Evolutionary conservation across 2,797 vertebrate genomes (phyloP), one percentile per base, ranked within the genome.

Genomic region (Glossophaga mutica): DNA sequence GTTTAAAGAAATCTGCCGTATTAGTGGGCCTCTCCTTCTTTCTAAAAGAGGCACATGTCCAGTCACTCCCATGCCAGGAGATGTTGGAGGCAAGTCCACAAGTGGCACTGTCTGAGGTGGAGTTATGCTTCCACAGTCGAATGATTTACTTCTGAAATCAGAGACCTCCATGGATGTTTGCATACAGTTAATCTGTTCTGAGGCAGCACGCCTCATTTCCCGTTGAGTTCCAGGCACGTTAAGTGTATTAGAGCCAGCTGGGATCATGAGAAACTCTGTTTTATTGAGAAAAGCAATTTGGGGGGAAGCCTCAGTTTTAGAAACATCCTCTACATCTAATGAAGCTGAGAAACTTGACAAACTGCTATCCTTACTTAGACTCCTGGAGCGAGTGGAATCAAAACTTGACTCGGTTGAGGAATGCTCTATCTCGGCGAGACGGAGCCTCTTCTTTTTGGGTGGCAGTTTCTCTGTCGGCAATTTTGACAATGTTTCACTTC

Each of bases 361-460:
- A 97, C 99, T 99, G 87, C 99, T 99, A 90, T 99, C 99, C 89
- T 99, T 98, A 97, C 99, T 99, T 37, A 99, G 98, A 97, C 99
- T 99, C 97, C 99, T 98, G 26, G 99, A 99, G 79, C 99, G 98
- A 0, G 99, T 99, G 44, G 99, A 99, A 92, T 99, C 99, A 92
- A 99, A 96, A 34, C 99, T 99, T 0, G 99, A 99, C 73, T 99
- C 99, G 0, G 99, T 99, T 0, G 99, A 99, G 0, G 99, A 99
- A 34, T 99, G 99, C 52, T 99, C 99, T 96, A 99, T 99, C 98
- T 99, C 99, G 32, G 99, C 99, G 83, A 99, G 98, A 46, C 99
- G 99, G 86, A 99, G 99, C 90, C 99, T 99, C 91, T 99, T 99
- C 99, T 99, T 99, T 98, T 99, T 99, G 0, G 99, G 99, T 1